Percentiles rank a stretch among this genome's conserved stretches.
Conservation (phyloP, 2,113 vertebrate genomes). For the Ondatra zibethicus region DNA sequence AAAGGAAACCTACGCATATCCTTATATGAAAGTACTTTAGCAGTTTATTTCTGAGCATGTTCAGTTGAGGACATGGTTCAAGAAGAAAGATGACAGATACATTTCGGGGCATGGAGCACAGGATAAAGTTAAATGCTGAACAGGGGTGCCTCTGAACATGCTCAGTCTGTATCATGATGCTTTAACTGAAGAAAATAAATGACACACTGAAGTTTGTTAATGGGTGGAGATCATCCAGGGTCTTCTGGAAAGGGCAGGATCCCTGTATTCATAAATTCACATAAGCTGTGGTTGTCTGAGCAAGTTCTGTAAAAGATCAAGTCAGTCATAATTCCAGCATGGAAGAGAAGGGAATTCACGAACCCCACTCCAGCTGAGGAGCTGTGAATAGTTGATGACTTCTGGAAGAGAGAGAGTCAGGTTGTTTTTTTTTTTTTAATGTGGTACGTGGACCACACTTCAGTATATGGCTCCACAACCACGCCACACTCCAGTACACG, state of each 20-base stretch:
- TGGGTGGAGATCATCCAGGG: background rate
- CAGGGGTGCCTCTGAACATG: background rate
- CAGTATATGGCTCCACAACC: background rate
- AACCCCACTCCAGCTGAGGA: too few relatives aligned
- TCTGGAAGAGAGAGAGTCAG: background rate
- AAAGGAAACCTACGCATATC: background rate
- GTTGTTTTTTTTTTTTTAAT: too few relatives aligned
- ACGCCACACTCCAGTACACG: too few relatives aligned
- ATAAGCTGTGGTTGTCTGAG: background rate
- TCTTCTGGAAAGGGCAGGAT: background rate
- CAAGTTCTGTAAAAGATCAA: background rate
- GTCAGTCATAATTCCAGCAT: background rate
- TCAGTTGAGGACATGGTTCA: background rate
- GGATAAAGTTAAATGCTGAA: background rate
- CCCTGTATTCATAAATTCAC: background rate
- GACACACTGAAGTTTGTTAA: background rate
- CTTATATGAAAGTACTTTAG: background rate
- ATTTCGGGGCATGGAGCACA: background rate
- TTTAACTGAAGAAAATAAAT: background rate
- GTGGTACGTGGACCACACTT: background rate
- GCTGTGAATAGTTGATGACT: background rate
- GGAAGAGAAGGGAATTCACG: background rate
- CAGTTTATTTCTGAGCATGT: background rate
- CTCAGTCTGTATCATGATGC: background rate
- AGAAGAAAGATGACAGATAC: background rate